Base-by-base conservation (phyloP, 1,140 invertebrate species). In the Aphis gossypii region DNA sequence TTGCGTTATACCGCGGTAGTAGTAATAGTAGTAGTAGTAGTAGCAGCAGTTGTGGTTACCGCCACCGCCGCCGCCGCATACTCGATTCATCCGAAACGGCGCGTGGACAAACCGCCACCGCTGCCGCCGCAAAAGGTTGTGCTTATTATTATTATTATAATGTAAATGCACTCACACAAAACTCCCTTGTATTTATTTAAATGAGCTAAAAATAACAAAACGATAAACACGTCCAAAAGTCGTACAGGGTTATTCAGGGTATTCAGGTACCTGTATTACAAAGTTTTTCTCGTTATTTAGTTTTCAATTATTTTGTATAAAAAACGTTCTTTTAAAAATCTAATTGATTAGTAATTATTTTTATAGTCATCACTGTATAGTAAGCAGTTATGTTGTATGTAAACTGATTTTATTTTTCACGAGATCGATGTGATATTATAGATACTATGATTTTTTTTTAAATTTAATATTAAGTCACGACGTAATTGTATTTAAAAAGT, bases 41-140 rank as follows among this genome's bases (percentile, higher is more conserved):
- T 86, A 46, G 20, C 54, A 30, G 87, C 54, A 44, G n/a, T 9
- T 54, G 48, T 54, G 87, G 87, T 54, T 89, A 51, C 48, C 21
- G 18, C 5, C 46, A 35, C 18, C 88, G 7, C 87, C 48, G 7
- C 87, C 48, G 51, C 48, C 7, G 35, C 51, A 56, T 11, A 1
- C 20, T 6, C 23, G 51, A 51, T 23, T 89, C n/a, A 30, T 51
- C n/a, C 20, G 30, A 60, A 46, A 82, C 76, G n/a, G 76, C 91
- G 51, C 91, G 91, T 92, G 91, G 60, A 51, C 46, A 35, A 92
- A 83, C n/a, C 60, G 60, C 35, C 51, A 44, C 60, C 46, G 46
- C 46, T 21, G 38, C 35, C 9, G 23, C 83, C 83, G 23, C 41
- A 18, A 44, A 41, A 35, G 82, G 41, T 87, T 18, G 84, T n/a